These are phyloP conservation scores for Netelia melanura DNA, from an alignment of 2,888 invertebrate species.

Conservation along the genomic window DNA sequence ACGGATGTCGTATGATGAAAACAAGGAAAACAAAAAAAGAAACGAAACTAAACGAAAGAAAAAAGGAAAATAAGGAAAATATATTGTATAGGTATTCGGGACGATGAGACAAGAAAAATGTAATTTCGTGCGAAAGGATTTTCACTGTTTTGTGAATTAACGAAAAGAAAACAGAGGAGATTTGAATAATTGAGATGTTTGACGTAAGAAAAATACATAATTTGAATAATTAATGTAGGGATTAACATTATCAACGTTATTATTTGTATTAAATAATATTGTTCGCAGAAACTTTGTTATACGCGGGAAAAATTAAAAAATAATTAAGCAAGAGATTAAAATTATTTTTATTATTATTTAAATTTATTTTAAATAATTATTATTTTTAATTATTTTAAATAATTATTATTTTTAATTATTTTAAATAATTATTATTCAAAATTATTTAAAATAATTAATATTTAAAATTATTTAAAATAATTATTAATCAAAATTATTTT, in stretches of 20 bases:
- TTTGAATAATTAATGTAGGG: background rate
- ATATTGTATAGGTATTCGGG: background rate
- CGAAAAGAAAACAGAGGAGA: constrained; percentile 11
- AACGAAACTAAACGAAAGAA: background rate
- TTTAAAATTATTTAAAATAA: no score
- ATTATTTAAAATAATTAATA: no score
- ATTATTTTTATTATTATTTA: no score
- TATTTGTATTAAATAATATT: background rate
- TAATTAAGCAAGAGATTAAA: no score
- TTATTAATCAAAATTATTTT: no score
- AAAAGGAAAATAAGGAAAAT: background rate
- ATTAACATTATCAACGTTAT: background rate
- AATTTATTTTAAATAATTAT: no score
- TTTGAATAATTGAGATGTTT: background rate
- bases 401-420: no score
- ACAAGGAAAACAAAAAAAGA: background rate
- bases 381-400: no score
- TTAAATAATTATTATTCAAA: no score
- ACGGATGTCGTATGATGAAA: constrained; percentile 43
- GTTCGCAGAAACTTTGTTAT: background rate
- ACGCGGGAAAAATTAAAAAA: no score
- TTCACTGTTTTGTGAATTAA: constrained; percentile 14
- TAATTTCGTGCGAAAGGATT: constrained; percentile 17
- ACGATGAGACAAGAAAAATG: constrained; percentile 22
- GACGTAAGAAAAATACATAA: no score